phyloP scores from a whole-genome alignment of 2,797 vertebrate genomes.

The Perodicticus potto region DNA sequence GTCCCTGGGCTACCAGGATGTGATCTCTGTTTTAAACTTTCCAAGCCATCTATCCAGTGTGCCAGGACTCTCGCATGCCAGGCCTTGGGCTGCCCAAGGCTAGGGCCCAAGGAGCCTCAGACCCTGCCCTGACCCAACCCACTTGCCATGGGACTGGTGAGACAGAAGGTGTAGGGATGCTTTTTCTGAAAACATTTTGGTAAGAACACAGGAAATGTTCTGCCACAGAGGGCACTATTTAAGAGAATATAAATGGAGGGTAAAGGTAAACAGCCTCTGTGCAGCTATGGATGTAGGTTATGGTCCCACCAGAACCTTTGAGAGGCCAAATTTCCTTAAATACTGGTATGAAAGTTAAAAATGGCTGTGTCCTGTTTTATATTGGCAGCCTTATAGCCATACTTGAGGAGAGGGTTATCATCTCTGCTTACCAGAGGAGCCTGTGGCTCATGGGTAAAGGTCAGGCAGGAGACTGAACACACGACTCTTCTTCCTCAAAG shows the following conservation, averaged over 20 bases:
- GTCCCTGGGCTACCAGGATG: not conserved
- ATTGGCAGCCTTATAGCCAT: not conserved
- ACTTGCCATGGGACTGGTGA: not conserved
- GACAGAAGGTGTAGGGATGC: not conserved
- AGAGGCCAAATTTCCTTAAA: not conserved
- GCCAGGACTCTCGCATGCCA: not conserved
- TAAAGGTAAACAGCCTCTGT: not conserved
- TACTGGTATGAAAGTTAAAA: not conserved
- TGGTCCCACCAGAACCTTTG: not conserved
- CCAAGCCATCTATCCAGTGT: not conserved
- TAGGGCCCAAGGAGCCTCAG: not conserved
- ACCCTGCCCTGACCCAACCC: not conserved
- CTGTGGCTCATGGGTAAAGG: not conserved
- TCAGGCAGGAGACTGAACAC: not conserved
- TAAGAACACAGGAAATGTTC: not conserved
- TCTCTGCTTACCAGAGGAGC: not conserved
- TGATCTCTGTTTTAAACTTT: not conserved
- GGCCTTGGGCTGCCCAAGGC: not conserved
- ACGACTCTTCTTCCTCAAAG: not conserved
- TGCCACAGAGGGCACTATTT: not conserved
- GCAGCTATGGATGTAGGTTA: not conserved
- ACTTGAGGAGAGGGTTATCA: not conserved
- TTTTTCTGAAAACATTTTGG: not conserved
- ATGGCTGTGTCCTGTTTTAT: not conserved
- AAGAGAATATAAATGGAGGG: not conserved